Base-by-base conservation (phyloP, 2,113 vertebrate species). In the Oceanites oceanicus region DNA sequence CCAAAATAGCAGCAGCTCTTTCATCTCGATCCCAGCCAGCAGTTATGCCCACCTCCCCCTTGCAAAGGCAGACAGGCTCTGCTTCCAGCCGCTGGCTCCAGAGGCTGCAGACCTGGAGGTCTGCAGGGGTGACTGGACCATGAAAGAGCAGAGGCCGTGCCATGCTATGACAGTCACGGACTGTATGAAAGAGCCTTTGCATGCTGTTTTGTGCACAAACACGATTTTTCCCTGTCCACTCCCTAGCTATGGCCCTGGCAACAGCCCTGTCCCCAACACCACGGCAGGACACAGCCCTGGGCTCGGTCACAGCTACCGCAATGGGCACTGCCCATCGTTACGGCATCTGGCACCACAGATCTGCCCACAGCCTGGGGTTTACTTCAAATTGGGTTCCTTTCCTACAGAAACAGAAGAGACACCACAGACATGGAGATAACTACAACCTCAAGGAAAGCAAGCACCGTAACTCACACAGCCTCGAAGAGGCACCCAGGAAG, bases 391-490 rank as follows among this genome's bases (percentile, higher is more conserved):
- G 0, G 14, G 27, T 5, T 87, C 71, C 44, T 68, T 29, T 56
- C 36, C 58, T 88, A 59, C n/a, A 23, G 49, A 19, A 38, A 36
- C 42, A n/a, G 25, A 45, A 71, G 26, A 67, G 4, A 53, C 17
- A 65, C 12, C 47, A 13, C 4, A 73, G 55, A 16, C 53, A 67
- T 4, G 40, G 58, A 52, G 56, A 26, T 61, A 82, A 55, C 23
- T 20, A 30, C 67, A 89, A 4, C 4, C 22, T 29, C 16, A 16
- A 11, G 52, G 55, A 55, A n/a, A 74, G 30, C 34, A 52, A 66
- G 11, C 25, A 3, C n/a, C 0, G 0, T 6, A 59, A 49, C 36
- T 49, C 49, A 3, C 44, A 26, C 2, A 3, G 38, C 40, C 45
- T 78, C 4, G 0, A 15, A 38, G 38, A 20, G 42, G n/a, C 65